Conservation (phyloP, 2,113 vertebrate species). For the Plectropomus leopardus region DNA sequence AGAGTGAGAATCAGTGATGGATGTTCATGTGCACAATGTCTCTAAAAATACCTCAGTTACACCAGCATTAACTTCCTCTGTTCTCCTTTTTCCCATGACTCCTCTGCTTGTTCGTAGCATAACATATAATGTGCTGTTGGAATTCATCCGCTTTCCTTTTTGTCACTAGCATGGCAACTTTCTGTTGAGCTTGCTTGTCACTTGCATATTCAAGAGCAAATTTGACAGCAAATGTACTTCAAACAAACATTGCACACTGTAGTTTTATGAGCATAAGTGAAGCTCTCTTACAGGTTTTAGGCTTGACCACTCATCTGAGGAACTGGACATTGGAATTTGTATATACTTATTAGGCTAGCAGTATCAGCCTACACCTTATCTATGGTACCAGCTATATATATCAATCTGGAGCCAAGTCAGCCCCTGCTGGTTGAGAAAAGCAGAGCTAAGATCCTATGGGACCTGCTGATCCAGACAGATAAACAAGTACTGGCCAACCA, state of each 20-base stretch:
- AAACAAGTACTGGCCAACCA: constrained; percentile 9
- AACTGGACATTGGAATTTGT: not conserved
- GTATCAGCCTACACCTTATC: not conserved
- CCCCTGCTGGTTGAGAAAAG: constrained; percentile 3
- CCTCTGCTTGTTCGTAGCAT: constrained; percentile 16
- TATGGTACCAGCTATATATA: not conserved
- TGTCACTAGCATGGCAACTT: not conserved
- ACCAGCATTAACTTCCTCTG: constrained; percentile 20
- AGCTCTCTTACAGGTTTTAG: not conserved
- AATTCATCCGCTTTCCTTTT: not conserved
- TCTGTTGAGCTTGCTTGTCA: not conserved
- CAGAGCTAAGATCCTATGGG: constrained; percentile 14
- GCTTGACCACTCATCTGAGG: not conserved
- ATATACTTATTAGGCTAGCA: not conserved
- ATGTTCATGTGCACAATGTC: constrained; percentile 60
- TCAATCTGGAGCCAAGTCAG: constrained; percentile 4
- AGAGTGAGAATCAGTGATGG: constrained; percentile 60
- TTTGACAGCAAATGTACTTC: not conserved
- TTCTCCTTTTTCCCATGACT: constrained; percentile 16
- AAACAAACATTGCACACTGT: not conserved
- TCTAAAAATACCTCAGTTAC: constrained; percentile 61
- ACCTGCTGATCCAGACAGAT: constrained; percentile 38
- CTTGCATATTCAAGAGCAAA: not conserved
- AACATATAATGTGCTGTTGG: not conserved
- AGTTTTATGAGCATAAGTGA: not conserved